A percentile compares a stretch with the other conserved stretches of the same genome.
Evolutionary conservation across 2,113 vertebrate genomes (phyloP).

Genomic region (Nibea albiflora): DNA sequence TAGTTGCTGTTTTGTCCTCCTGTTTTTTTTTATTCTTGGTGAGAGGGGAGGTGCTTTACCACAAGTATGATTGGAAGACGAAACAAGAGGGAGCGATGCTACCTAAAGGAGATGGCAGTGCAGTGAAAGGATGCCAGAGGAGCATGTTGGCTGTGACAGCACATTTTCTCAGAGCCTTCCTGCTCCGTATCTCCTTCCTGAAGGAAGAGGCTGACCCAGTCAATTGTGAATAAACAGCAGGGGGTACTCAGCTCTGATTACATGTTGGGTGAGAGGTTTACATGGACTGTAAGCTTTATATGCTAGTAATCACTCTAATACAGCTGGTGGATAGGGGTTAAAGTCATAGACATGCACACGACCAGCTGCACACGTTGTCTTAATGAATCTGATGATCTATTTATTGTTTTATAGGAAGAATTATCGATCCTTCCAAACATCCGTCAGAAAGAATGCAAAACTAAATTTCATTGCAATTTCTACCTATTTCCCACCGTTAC

Average conservation of each 20-base stretch:
- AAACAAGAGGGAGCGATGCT: conserved; percentile 9
- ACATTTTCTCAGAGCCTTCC: neutral
- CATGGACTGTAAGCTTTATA: conserved; percentile 3
- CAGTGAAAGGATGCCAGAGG: neutral
- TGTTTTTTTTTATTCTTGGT: conserved; percentile 12
- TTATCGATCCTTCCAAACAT: too few species aligned
- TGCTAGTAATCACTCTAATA: conserved; percentile 9
- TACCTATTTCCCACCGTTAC: neutral
- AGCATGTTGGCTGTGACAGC: neutral
- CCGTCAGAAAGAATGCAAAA: neutral
- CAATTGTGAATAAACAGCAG: conserved; percentile 4
- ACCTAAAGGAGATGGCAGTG: neutral
- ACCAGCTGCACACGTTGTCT: neutral
- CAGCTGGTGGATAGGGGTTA: conserved; percentile 15
- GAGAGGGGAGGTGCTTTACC: conserved; percentile 32
- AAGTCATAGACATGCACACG: conserved; percentile 2
- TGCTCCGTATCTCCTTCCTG: neutral
- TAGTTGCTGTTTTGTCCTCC: conserved; percentile 43
- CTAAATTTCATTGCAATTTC: neutral
- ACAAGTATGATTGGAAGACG: conserved; percentile 11
- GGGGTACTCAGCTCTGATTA: conserved; percentile 8
- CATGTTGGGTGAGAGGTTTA: conserved; percentile 36
- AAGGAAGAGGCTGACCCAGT: conserved; percentile 1
- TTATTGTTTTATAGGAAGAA: neutral
- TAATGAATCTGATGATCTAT: neutral